Evolutionary conservation across 2,888 invertebrate genomes (phyloP).

Genomic region (Chymomyza procnemis): DNA sequence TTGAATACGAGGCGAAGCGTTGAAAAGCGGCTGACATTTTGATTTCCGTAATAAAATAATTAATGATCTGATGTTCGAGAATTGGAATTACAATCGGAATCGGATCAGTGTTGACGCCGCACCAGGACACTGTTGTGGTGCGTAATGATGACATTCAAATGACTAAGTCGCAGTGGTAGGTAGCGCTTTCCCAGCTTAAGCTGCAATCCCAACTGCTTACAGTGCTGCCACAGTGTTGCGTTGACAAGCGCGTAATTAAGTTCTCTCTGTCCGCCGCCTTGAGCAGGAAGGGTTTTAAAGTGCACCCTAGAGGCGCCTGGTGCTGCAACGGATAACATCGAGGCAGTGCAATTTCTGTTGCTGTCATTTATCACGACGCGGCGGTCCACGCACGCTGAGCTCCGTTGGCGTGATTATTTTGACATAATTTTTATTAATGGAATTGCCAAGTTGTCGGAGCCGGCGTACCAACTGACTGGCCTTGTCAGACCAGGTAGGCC

Average conservation of each 20-base stretch:
- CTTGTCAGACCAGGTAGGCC: not conserved
- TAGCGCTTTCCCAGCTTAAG: not conserved
- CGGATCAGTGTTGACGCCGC: slow-evolving; percentile 52
- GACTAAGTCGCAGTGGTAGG: slow-evolving; percentile 25
- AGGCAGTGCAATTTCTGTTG: not conserved
- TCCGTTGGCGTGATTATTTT: slow-evolving; percentile 68
- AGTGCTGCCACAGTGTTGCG: slow-evolving; percentile 19
- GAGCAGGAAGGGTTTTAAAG: slow-evolving; percentile 40
- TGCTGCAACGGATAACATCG: not conserved
- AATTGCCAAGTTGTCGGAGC: slow-evolving; percentile 11
- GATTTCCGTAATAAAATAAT: slow-evolving; percentile 74
- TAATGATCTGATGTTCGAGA: slow-evolving; percentile 54
- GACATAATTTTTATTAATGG: slow-evolving; percentile 75
- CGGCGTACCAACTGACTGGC: slow-evolving; percentile 18
- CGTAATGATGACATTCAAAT: slow-evolving; percentile 72
- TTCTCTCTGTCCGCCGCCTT: slow-evolving; percentile 7
- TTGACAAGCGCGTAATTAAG: slow-evolving; percentile 30
- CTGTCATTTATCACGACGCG: not conserved
- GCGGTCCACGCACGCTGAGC: slow-evolving; percentile 12
- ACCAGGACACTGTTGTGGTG: slow-evolving; percentile 17
- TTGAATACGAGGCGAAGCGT: slow-evolving; percentile 38
- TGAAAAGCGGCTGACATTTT: slow-evolving; percentile 71
- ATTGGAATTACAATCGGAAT: slow-evolving; percentile 46
- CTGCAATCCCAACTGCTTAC: slow-evolving; percentile 11
- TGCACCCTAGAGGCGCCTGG: slow-evolving; percentile 37